These are phyloP conservation scores for Alentia gelatinosa DNA, from an alignment of 2,888 invertebrate species.

Conservation along the genomic window DNA sequence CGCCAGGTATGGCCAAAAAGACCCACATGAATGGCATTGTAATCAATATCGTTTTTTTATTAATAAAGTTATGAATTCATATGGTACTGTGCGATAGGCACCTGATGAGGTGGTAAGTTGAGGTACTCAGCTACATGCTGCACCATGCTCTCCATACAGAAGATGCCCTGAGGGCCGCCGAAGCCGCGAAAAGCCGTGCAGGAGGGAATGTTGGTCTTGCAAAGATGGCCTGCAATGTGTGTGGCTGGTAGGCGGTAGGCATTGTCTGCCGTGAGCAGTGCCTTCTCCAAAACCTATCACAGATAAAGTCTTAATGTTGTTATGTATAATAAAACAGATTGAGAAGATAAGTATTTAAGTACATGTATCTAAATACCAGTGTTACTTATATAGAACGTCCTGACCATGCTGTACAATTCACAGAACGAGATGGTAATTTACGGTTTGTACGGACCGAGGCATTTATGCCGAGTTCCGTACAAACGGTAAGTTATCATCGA, in stretches of 20 bases:
- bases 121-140: constrained; percentile 88
- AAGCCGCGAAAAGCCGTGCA: constrained; percentile 89
- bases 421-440: no score
- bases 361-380: no score
- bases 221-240: constrained; percentile 85
- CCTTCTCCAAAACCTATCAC: constrained; percentile 90
- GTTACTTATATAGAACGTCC: no score
- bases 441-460: no score
- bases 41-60: not conserved
- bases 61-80: not conserved
- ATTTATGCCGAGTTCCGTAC: no score
- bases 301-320: no score
- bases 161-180: constrained; percentile 95
- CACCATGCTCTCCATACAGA: constrained; percentile 89
- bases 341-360: not conserved
- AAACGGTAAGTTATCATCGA: no score
- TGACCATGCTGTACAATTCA: no score
- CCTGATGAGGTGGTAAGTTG: constrained; percentile 85
- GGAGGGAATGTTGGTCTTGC: constrained; percentile 93
- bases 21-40: not conserved
- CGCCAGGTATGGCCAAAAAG: not conserved
- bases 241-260: constrained; percentile 89
- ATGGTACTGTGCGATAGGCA: constrained; percentile 81
- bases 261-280: constrained; percentile 86
- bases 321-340: no score